Percentiles rank a stretch among this genome's conserved stretches.
Conservation (phyloP, 2,113 vertebrate species). For the Cottus gobio region DNA sequence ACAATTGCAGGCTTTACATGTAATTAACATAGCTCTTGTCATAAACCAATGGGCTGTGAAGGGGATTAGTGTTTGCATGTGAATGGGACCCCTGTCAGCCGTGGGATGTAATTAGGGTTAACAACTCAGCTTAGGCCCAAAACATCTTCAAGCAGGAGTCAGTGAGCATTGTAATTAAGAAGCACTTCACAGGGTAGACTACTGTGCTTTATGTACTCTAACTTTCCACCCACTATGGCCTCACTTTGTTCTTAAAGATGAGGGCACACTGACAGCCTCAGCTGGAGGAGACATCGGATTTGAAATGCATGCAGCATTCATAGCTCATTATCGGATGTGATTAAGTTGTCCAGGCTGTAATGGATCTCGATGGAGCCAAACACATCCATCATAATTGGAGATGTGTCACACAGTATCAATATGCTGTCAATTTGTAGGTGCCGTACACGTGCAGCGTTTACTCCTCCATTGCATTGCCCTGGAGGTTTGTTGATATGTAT, state of each 20-base stretch:
- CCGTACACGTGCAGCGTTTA: background rate
- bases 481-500: conserved; percentile 7
- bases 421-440: conserved; percentile 12
- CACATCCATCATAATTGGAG: conserved; percentile 55
- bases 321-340: conserved; percentile 50
- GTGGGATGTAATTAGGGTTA: conserved; percentile 74
- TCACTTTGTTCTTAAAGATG: conserved; percentile 31
- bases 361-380: conserved; percentile 39
- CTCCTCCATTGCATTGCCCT: background rate
- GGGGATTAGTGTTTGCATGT: conserved; percentile 73
- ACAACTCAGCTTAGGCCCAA: conserved; percentile 72
- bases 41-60: conserved; percentile 71
- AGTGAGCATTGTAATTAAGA: conserved; percentile 64
- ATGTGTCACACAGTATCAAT: conserved; percentile 56
- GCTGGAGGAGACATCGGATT: conserved; percentile 21
- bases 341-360: conserved; percentile 50
- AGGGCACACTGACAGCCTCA: background rate
- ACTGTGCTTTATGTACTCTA: conserved; percentile 51
- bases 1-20: conserved; percentile 73
- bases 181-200: conserved; percentile 36
- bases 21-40: conserved; percentile 72
- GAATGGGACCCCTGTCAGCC: conserved; percentile 72
- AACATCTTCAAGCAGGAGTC: conserved; percentile 66
- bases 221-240: conserved; percentile 35
- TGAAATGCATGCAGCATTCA: conserved; percentile 32